Base-by-base conservation (phyloP, 2,113 vertebrate species). In the Hippocampus zosterae region DNA sequence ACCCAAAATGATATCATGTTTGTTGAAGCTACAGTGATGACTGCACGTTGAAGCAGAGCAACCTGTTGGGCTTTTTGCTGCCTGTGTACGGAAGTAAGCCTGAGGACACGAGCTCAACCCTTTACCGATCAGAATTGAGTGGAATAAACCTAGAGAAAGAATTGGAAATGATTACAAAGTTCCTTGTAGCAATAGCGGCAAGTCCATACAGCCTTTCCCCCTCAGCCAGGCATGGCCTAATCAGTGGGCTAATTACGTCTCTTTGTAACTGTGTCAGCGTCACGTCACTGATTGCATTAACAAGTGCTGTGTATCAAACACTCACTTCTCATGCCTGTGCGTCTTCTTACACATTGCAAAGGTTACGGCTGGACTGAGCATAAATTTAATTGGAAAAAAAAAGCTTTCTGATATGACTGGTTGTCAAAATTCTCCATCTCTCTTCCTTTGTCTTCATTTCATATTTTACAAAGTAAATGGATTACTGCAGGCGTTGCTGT, bases 261-360 rank as follows among this genome's bases (percentile, higher is more conserved):
- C 75, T 79, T 74, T 84, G 77, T 84, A 85, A 79, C 68, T 69
- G 65, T 68, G 64, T 75, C 69, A 65, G 73, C 79, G 65, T 79
- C 77, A 57, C 86, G 78, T 87, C 83, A 88, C 84, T 90, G 88
- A 88, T 88, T 85, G 81, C 83, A 83, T 89, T 81, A 90, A 89
- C 83, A 85, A 79, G 81, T 78, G 76, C 75, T 77, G 84, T 82
- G 84, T 77, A 87, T 89, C 80, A 90, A 78, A 87, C 82, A 77
- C 78, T 82, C 81, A 53, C 67, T 52, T 81, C 81, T 74, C 74
- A 29, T 1, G 52, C 77, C 71, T 72, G 69, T 85, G 84, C 79
- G 76, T 85, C 63, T 86, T 77, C 83, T 87, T 87, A 84, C 76
- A 78, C 53, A 71, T 68, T 46, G 59, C 67, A 75, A 44, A 78